These are phyloP conservation scores for Phaedon cochleariae DNA, from an alignment of 2,888 invertebrate genomes.

Conservation along the genomic window DNA sequence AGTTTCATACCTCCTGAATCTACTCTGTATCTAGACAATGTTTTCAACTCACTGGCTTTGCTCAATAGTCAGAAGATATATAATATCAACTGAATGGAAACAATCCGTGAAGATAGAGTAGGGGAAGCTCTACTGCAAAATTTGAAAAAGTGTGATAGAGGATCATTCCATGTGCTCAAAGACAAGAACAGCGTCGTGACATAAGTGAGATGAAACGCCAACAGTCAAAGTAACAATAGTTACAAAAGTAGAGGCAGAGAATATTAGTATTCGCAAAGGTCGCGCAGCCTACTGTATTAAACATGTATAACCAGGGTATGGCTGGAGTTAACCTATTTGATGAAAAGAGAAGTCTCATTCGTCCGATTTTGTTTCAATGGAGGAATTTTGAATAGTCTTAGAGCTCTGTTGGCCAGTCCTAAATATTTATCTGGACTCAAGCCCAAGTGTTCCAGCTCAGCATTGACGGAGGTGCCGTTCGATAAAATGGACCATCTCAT, in stretches of 20 bases:
- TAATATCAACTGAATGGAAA: conserved; percentile 11
- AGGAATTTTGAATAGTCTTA: too few species aligned
- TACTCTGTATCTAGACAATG: background rate
- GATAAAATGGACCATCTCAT: too few species aligned
- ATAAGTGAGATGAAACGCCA: conserved; percentile 24
- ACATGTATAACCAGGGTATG: conserved; percentile 20
- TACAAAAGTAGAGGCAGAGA: too few species aligned
- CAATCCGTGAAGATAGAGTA: conserved; percentile 17
- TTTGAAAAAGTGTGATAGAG: too few species aligned
- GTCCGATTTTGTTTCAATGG: background rate
- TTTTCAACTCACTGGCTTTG: conserved; percentile 9
- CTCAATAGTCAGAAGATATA: conserved; percentile 13
- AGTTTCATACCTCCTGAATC: conserved; percentile 3
- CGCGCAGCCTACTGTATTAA: conserved; percentile 12
- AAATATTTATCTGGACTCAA: background rate
- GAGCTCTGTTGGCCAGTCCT: too few species aligned
- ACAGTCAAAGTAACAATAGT: too few species aligned
- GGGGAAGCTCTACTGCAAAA: too few species aligned
- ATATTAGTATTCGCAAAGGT: conserved; percentile 6
- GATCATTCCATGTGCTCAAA: conserved; percentile 9
- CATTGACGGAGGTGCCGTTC: too few species aligned
- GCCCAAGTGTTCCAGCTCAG: conserved; percentile 15
- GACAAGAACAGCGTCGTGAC: conserved; percentile 17
- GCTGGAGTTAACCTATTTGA: conserved; percentile 3
- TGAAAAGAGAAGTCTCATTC: background rate